Evolutionary conservation across 2,888 invertebrate genomes (phyloP).

Genomic region (Tetramorium bicarinatum): DNA sequence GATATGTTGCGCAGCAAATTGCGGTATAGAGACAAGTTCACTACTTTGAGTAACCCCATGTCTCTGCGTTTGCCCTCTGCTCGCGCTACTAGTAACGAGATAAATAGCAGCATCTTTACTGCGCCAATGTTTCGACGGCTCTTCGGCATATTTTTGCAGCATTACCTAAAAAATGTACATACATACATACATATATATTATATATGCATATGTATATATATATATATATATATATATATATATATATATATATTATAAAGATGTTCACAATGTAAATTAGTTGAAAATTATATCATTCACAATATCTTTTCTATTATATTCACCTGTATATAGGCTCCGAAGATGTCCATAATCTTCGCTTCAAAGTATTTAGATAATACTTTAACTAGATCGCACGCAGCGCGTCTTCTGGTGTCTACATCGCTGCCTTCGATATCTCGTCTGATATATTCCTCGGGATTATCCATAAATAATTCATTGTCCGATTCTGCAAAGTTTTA

Average conservation of each 20-base stretch:
- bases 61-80: conserved; percentile 95
- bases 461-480: conserved; percentile 98
- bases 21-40: conserved; percentile 94
- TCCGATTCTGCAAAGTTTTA: conserved; percentile 90
- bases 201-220: no score
- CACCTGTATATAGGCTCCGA: conserved; percentile 95
- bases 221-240: no score
- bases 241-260: neutral
- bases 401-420: conserved; percentile 97
- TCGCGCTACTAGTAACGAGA: conserved; percentile 97
- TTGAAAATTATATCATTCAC: neutral
- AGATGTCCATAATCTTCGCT: conserved; percentile 94
- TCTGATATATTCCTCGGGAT: conserved; percentile 98
- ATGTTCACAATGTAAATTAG: neutral
- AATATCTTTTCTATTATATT: neutral
- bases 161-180: conserved; percentile 88
- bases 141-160: conserved; percentile 92
- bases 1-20: conserved; percentile 96
- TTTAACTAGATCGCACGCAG: conserved; percentile 98
- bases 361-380: conserved; percentile 96
- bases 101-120: conserved; percentile 98
- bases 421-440: conserved; percentile 99
- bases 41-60: conserved; percentile 97
- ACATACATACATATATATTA: no score
- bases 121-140: conserved; percentile 94